Evolutionary conservation across 2,797 vertebrate genomes (phyloP), one percentile per base, ranked within the genome.

Genomic region (Neoniphon sammara): DNA sequence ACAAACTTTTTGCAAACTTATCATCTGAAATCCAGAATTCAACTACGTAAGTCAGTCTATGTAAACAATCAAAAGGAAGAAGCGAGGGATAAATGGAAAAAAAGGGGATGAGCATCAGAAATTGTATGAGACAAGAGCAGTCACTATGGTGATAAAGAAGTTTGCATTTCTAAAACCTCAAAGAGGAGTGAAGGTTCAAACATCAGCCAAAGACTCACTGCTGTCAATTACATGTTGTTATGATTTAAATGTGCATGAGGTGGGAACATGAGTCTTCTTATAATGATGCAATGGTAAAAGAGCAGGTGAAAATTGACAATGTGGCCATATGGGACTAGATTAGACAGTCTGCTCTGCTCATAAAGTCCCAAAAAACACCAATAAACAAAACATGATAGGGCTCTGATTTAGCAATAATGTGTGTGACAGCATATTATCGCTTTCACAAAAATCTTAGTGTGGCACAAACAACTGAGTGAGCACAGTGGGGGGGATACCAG

Each of bases 121-220:
- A 47, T 12, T 23, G 18, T 39, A 9, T 25, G 46, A 52, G 10
- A 50, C 27, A 18, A 63, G 21, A 53, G 21, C 55, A 18, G 63
- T 50, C 30, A 46, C 8, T 71, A 47, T 65, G 66, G 55, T 36
- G 10, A 63, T 20, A 17, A 56, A 49, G 61, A 62, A 20, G 44
- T 23, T 59, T 74, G 52, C 53, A 67, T 72, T 72, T 82, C 66
- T 78, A 73, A 17, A 54, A 50, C 30, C 5, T 61, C 44, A 50
- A 46, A 10, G 9, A 46, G 67, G 44, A 62, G 12, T 60, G 39
- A 15, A 23, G 44, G 18, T n/a, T 42, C 49, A 44, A 53, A 78
- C 10, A 25, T 27, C 15, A 70, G 15, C 27, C 42, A 52, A 69
- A 52, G 12, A 23, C 11, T 23, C 36, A 15, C 9, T 7, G 34